Evolutionary conservation across 2,888 invertebrate genomes (phyloP).

Genomic region (Balanococcus diminutus): DNA sequence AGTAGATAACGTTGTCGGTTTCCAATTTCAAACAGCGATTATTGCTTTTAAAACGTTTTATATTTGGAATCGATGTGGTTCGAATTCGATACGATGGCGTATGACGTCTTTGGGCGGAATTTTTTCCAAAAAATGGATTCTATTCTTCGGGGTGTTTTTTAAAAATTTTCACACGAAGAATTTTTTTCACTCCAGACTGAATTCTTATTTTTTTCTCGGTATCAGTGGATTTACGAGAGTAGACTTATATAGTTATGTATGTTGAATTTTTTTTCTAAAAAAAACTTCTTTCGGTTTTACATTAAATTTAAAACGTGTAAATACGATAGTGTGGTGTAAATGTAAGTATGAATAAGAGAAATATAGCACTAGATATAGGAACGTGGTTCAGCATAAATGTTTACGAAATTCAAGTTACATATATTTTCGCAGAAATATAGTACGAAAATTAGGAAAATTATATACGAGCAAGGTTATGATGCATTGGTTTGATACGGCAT

Average conservation of each 20-base stretch:
- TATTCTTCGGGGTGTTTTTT: neutral
- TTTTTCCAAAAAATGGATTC: neutral
- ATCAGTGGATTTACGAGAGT: neutral
- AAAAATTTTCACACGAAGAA: neutral
- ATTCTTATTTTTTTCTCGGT: neutral
- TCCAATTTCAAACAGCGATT: neutral
- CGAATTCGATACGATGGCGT: neutral
- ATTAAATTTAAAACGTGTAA: neutral
- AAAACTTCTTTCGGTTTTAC: conserved; percentile 2
- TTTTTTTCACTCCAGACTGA: neutral
- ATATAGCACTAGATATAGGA: neutral
- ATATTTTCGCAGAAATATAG: neutral
- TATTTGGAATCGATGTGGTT: neutral
- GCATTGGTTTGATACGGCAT: conserved; percentile 35
- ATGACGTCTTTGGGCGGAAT: neutral
- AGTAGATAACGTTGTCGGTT: conserved; percentile 20
- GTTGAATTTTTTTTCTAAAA: neutral
- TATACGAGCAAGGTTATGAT: neutral
- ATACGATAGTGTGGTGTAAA: neutral
- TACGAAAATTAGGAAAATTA: conserved; percentile 18
- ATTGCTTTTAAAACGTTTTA: conserved; percentile 7
- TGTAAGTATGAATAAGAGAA: neutral
- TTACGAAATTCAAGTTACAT: neutral
- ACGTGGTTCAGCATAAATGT: conserved; percentile 18
- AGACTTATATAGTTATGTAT: neutral